These are phyloP conservation scores for Linnaemya tessellans DNA, from an alignment of 2,888 invertebrate genomes.

Conservation along the genomic window DNA sequence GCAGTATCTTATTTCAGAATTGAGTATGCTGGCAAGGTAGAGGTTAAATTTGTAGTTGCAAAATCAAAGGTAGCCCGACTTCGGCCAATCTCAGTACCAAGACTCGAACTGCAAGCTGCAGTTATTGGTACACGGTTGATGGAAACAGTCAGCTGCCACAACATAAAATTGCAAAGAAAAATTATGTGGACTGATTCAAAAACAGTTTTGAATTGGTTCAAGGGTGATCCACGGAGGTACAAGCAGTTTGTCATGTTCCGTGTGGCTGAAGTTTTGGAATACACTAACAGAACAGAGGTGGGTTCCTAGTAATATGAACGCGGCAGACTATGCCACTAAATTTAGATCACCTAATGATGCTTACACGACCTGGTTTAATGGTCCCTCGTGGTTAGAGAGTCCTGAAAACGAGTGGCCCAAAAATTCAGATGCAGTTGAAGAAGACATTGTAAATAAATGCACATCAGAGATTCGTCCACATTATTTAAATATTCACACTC, in stretches of 20 bases:
- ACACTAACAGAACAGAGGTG: constrained; percentile 39
- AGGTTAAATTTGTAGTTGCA: background rate
- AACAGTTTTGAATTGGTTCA: constrained; percentile 56
- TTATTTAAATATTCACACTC: background rate
- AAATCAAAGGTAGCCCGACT: background rate
- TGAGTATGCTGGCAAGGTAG: background rate
- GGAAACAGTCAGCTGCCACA: background rate
- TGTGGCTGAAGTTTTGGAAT: constrained; percentile 62
- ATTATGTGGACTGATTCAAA: constrained; percentile 51
- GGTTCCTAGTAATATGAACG: background rate
- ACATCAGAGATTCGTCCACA: constrained; percentile 11
- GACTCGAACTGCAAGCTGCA: background rate
- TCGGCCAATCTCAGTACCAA: background rate
- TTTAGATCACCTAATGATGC: constrained; percentile 9
- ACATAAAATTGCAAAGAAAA: constrained; percentile 2
- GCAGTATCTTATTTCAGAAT: too few species aligned
- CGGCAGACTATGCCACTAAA: constrained; percentile 14
- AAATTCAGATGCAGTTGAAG: background rate
- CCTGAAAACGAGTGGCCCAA: constrained; percentile 13
- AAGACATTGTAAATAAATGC: background rate
- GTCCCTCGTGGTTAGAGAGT: constrained; percentile 16
- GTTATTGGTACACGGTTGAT: background rate
- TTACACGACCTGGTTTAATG: constrained; percentile 6
- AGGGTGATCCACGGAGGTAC: constrained; percentile 52
- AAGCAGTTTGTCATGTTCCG: constrained; percentile 54